Evolutionary conservation across 2,888 invertebrate species (phyloP).

Genomic region (Tenthredo livida): DNA sequence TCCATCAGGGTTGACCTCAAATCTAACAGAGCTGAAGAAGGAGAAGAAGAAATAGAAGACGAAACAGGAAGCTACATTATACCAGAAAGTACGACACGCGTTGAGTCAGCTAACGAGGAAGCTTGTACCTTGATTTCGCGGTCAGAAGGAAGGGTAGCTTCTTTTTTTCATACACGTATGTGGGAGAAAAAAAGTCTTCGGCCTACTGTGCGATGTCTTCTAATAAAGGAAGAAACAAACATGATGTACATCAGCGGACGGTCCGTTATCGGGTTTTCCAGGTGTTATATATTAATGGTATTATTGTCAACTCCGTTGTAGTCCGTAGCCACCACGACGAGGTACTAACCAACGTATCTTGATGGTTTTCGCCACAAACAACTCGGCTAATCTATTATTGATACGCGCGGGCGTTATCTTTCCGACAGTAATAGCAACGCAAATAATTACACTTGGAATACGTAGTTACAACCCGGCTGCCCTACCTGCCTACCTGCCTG

Average conservation of each 20-base stretch:
- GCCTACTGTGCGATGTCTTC: neutral
- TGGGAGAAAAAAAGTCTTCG: neutral
- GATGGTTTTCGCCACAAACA: slow-evolving; percentile 51
- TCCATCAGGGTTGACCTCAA: neutral
- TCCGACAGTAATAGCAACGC: slow-evolving; percentile 49
- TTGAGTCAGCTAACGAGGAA: slow-evolving; percentile 24
- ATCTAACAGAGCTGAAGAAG: neutral
- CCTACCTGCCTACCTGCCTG: neutral
- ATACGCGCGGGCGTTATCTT: slow-evolving; percentile 45
- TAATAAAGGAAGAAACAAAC: neutral
- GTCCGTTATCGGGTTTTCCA: slow-evolving; percentile 1
- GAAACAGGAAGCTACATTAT: neutral
- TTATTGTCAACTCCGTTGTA: slow-evolving; percentile 35
- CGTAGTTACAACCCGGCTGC: slow-evolving; percentile 22
- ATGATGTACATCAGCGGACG: neutral
- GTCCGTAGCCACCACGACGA: neutral
- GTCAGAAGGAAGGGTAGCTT: neutral
- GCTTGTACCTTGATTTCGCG: neutral
- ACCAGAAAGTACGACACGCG: neutral
- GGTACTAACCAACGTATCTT: slow-evolving; percentile 17
- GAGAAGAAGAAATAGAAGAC: neutral
- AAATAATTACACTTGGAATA: slow-evolving; percentile 48
- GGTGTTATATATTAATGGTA: slow-evolving; percentile 43
- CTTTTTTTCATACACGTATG: too few species aligned
- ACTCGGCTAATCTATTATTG: slow-evolving; percentile 51